Conservation (phyloP, 2,888 invertebrate species). For the Sarcophaga subvicina region DNA sequence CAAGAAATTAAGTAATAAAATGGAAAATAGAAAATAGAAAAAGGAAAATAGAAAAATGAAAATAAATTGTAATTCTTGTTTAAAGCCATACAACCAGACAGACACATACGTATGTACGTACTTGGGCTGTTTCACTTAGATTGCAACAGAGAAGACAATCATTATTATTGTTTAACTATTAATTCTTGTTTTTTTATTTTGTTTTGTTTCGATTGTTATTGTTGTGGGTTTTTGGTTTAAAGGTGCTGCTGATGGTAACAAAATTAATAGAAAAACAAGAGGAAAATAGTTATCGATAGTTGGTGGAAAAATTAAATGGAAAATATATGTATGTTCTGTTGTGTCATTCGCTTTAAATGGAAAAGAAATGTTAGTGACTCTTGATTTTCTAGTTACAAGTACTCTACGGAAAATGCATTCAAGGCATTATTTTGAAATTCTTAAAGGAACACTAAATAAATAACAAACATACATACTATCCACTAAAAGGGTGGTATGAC, state of each 20-base stretch:
- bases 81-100: constrained; percentile 9
- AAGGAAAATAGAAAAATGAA: background rate
- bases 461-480: background rate
- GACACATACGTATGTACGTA: background rate
- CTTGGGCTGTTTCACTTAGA: constrained; percentile 56
- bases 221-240: background rate
- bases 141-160: constrained; percentile 26
- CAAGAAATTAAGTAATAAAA: constrained; percentile 63
- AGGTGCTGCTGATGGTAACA: background rate
- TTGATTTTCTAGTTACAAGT: background rate
- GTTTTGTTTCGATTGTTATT: background rate
- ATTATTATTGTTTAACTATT: constrained; percentile 6
- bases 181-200: background rate
- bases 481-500: no score
- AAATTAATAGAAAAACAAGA: constrained; percentile 31
- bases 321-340: background rate
- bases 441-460: background rate
- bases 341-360: constrained; percentile 31
- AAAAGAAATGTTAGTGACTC: background rate
- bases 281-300: constrained; percentile 21
- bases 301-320: background rate
- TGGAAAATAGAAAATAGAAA: no score
- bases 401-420: background rate
- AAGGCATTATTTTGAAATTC: background rate
- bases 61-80: constrained; percentile 49